A percentile compares a stretch with the other conserved stretches of the same genome.
These are phyloP conservation scores for Drosophila triauraria DNA, from an alignment of 1,140 invertebrate genomes.

Conservation along the genomic window DNA sequence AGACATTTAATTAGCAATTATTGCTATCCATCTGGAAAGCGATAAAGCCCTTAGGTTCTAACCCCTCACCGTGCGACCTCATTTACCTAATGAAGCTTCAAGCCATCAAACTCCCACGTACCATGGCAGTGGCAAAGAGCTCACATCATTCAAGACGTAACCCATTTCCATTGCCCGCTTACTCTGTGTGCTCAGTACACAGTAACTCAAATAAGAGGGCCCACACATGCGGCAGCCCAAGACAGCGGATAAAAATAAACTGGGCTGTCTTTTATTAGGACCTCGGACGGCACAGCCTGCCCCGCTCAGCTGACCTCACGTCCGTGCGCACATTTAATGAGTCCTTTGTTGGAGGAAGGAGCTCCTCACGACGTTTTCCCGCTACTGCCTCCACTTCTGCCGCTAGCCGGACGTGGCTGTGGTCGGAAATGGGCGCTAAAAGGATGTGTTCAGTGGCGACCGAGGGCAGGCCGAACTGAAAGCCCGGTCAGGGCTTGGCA, in stretches of 20 bases:
- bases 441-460: slow-evolving; percentile 51
- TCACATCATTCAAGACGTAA: slow-evolving; percentile 73
- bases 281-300: slow-evolving; percentile 9
- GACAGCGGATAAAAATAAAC: slow-evolving; percentile 71
- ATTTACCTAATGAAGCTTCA: slow-evolving; percentile 45
- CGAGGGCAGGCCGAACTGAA: slow-evolving; percentile 6
- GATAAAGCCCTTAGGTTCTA: neutral
- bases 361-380: slow-evolving; percentile 52
- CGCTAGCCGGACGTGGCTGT: slow-evolving; percentile 70
- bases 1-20: neutral
- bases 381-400: slow-evolving; percentile 4
- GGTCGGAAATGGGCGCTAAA: slow-evolving; percentile 78
- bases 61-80: slow-evolving; percentile 6
- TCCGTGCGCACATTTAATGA: slow-evolving; percentile 75
- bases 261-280: slow-evolving; percentile 60
- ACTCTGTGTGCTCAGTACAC: slow-evolving; percentile 33
- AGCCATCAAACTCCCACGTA: slow-evolving; percentile 20
- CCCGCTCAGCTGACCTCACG: slow-evolving; percentile 32
- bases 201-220: slow-evolving; percentile 52
- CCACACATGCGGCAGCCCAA: slow-evolving; percentile 47
- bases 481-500: slow-evolving; percentile 17
- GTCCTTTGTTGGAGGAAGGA: slow-evolving; percentile 55
- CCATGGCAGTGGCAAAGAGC: slow-evolving; percentile 30
- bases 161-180: slow-evolving; percentile 46
- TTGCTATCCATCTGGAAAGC: neutral